Evolutionary conservation across 1,140 invertebrate species (phyloP).

Genomic region (Camponotus pennsylvanicus): DNA sequence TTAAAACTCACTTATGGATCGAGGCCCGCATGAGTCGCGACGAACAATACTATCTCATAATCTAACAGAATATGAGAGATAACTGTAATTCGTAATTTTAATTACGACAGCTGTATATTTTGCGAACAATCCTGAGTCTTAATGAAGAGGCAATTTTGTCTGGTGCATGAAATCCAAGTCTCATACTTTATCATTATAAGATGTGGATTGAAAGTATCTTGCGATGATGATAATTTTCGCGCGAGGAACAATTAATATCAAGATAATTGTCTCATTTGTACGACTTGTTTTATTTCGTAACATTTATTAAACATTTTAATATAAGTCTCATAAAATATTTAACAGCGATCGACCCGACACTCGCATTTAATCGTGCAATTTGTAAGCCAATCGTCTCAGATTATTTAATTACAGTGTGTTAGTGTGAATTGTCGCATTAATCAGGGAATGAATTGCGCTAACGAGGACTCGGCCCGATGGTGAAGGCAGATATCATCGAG

Average conservation of each 20-base stretch:
- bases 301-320: neutral
- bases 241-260: neutral
- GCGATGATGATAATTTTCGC: neutral
- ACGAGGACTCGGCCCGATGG: neutral
- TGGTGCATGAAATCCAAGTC: neutral
- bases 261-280: neutral
- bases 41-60: conserved; percentile 13
- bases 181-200: neutral
- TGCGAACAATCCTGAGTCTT: neutral
- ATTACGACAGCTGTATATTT: neutral
- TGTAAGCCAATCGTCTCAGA: neutral
- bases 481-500: neutral
- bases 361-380: neutral
- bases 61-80: conserved; percentile 28
- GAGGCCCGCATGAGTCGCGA: neutral
- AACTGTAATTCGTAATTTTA: conserved; percentile 10
- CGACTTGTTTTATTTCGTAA: neutral
- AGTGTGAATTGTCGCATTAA: neutral
- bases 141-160: neutral
- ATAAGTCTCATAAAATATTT: neutral
- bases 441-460: conserved; percentile 2
- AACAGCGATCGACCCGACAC: neutral
- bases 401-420: conserved; percentile 20
- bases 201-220: neutral
- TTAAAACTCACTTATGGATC: neutral